Evolutionary conservation across 2,113 vertebrate species (phyloP).

Genomic region (Hiodon alosoides): DNA sequence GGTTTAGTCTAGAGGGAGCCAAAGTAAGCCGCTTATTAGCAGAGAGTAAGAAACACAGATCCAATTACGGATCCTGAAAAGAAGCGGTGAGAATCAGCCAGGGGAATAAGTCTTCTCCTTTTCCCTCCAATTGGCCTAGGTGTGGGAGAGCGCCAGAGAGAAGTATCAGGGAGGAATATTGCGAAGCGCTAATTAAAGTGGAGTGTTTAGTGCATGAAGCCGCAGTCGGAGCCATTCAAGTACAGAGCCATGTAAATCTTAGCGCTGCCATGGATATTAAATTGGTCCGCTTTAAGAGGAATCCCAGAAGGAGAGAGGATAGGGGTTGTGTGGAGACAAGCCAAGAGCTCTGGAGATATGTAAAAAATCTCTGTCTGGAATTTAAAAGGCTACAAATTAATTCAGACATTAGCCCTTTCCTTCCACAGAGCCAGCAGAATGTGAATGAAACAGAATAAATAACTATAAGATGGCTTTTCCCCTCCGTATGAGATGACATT

Average conservation of each 20-base stretch:
- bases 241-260: slow-evolving; percentile 92
- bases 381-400: slow-evolving; percentile 99
- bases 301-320: slow-evolving; percentile 83
- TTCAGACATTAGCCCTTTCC: slow-evolving; percentile 85
- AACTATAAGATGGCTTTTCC: slow-evolving; percentile 94
- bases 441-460: slow-evolving; percentile 98
- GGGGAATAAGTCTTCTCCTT: slow-evolving; percentile 93
- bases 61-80: slow-evolving; percentile 99
- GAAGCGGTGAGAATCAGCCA: slow-evolving; percentile 88
- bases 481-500: slow-evolving; percentile 97
- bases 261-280: slow-evolving; percentile 90
- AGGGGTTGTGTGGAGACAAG: slow-evolving; percentile 75
- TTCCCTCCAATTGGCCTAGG: slow-evolving; percentile 79
- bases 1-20: slow-evolving; percentile 99
- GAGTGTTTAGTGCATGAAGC: slow-evolving; percentile 95
- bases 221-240: slow-evolving; percentile 89
- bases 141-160: slow-evolving; percentile 68
- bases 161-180: slow-evolving; percentile 74
- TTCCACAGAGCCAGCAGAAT: slow-evolving; percentile 74
- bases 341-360: slow-evolving; percentile 98
- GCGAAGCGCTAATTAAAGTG: slow-evolving; percentile 95
- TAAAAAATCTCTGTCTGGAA: slow-evolving; percentile 98
- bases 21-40: slow-evolving; percentile 99
- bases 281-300: slow-evolving; percentile 97
- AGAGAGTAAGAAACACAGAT: slow-evolving; percentile 98